Conservation (phyloP, 92 coral and sea anemone genomes). For the Heliopora coerulea region DNA sequence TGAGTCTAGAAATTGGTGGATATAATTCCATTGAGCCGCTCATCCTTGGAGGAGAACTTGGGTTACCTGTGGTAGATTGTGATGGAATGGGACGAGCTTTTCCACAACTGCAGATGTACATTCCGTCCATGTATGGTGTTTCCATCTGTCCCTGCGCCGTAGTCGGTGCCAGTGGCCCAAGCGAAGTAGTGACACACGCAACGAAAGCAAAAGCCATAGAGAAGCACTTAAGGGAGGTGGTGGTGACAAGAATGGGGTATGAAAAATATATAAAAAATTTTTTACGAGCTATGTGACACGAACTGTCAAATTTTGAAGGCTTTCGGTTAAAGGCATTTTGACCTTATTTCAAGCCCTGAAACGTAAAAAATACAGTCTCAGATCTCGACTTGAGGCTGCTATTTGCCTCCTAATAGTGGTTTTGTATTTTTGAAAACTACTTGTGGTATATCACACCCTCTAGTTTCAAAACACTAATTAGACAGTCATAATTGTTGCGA, state of each 20-base stretch:
- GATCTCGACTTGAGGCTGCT: too few species aligned
- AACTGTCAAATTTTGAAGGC: too few species aligned
- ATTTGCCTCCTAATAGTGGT: too few species aligned
- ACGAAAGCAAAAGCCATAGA: constrained; percentile 68
- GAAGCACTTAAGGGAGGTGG: constrained; percentile 60
- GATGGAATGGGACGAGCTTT: constrained; percentile 99
- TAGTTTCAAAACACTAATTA: too few species aligned
- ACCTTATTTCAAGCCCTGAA: too few species aligned
- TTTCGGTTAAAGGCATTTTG: too few species aligned
- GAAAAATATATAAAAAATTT: too few species aligned
- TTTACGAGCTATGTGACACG: too few species aligned
- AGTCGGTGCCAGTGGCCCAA: constrained; percentile 66
- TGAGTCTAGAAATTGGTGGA: constrained; percentile 88
- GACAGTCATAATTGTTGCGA: too few species aligned
- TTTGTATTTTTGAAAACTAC: too few species aligned
- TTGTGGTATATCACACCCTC: too few species aligned
- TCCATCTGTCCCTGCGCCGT: constrained; percentile 69
- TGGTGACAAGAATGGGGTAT: constrained; percentile 72
- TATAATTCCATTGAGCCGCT: constrained; percentile 82
- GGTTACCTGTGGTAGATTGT: constrained; percentile 91
- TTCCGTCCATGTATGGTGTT: constrained; percentile 74
- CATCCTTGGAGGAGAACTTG: constrained; percentile 66
- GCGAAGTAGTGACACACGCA: constrained; percentile 56
- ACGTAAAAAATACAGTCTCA: background rate
- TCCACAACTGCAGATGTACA: constrained; percentile 88